phyloP scores from a whole-genome alignment of 2,888 invertebrate genomes.

The Dryomyza anilis region DNA sequence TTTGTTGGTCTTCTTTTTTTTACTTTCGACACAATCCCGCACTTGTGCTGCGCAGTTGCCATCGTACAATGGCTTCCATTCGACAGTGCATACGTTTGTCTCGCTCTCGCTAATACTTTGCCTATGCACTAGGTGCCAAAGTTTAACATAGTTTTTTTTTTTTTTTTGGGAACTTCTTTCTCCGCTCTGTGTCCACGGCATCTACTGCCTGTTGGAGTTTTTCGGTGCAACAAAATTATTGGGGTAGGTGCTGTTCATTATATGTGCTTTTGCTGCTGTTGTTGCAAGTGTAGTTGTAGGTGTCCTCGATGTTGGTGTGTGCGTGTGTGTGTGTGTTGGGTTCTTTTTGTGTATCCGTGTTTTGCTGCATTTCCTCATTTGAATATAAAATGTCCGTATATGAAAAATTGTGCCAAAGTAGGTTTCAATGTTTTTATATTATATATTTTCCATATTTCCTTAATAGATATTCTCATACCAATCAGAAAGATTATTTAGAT shows the following conservation, averaged over 20 bases:
- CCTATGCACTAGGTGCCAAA: neutral
- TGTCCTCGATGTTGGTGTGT: neutral
- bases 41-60: neutral
- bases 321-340: too few species aligned
- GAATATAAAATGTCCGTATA: neutral
- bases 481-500: too few species aligned
- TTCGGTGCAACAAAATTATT: neutral
- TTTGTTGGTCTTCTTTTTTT: neutral
- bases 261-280: too few species aligned
- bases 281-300: neutral
- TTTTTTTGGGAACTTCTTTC: neutral
- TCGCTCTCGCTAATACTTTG: neutral
- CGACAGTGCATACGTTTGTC: neutral
- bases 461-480: too few species aligned
- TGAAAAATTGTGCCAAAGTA: neutral
- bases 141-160: too few species aligned
- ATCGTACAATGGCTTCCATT: neutral
- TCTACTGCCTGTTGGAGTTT: neutral
- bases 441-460: too few species aligned
- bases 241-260: neutral
- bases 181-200: neutral
- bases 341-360: neutral
- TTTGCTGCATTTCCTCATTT: conserved; percentile 8
- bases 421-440: too few species aligned
- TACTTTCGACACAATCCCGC: too few species aligned